Conservation (phyloP, 2,888 invertebrate genomes). For the Drosophila ustulata region DNA sequence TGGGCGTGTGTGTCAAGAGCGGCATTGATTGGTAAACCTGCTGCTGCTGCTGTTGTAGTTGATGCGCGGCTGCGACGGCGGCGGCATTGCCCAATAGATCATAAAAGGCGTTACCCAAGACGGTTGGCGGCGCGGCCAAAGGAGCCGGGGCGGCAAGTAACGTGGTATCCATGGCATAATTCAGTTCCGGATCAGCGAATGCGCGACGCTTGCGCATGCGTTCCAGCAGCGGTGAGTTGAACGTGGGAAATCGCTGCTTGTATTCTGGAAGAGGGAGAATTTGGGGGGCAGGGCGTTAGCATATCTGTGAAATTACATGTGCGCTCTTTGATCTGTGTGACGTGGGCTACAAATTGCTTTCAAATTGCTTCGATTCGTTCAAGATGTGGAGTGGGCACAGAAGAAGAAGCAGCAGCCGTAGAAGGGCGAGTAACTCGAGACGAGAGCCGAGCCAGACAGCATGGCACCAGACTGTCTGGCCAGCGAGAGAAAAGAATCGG, state of each 20-base stretch:
- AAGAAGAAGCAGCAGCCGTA: neutral
- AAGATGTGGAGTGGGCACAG: neutral
- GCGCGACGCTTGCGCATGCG: conserved; percentile 85
- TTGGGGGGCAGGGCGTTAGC: conserved; percentile 29
- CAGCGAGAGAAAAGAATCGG: conserved; percentile 7
- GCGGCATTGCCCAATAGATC: conserved; percentile 52
- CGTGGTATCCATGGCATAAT: conserved; percentile 82
- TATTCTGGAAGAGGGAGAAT: conserved; percentile 69
- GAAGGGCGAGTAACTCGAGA: conserved; percentile 20
- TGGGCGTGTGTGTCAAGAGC: conserved; percentile 40
- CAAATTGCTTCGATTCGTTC: conserved; percentile 62
- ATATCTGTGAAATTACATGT: conserved; percentile 37
- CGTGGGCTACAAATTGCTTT: conserved; percentile 54
- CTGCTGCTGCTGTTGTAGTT: conserved; percentile 24
- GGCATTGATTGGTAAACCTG: conserved; percentile 55
- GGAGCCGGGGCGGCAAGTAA: conserved; percentile 61
- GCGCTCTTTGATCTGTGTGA: conserved; percentile 53
- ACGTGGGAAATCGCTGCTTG: conserved; percentile 81
- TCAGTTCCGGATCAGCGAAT: conserved; percentile 86
- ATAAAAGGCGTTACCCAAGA: conserved; percentile 44
- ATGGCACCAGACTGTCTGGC: conserved; percentile 67
- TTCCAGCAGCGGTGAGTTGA: conserved; percentile 83
- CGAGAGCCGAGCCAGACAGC: conserved; percentile 57
- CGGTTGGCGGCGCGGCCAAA: conserved; percentile 40
- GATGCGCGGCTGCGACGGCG: conserved; percentile 29